These are phyloP conservation scores for Gerris buenoi DNA, from an alignment of 1,140 invertebrate species.

Conservation along the genomic window DNA sequence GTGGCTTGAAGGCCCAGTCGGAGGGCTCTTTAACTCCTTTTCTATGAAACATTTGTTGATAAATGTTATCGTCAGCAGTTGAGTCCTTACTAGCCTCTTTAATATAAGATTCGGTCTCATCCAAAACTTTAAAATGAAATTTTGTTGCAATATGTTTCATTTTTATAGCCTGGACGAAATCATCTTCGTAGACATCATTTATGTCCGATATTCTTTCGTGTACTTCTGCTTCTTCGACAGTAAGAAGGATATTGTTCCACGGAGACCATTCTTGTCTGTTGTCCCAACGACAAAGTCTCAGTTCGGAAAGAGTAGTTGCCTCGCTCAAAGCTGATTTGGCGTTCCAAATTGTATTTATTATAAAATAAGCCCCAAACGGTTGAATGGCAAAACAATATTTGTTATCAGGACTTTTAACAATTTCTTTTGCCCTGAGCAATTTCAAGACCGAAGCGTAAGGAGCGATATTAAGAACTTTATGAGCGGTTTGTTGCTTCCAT, in stretches of 20 bases:
- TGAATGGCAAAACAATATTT: background rate
- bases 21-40: background rate
- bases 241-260: constrained; percentile 54
- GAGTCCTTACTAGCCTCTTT: too few species aligned
- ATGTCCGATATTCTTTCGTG: constrained; percentile 28
- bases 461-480: background rate
- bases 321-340: background rate
- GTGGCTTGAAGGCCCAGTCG: background rate
- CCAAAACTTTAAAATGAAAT: background rate
- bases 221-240: constrained; percentile 41
- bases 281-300: constrained; percentile 42
- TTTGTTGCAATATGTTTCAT: background rate
- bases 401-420: background rate
- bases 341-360: background rate
- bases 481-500: background rate
- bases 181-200: background rate
- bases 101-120: too few species aligned
- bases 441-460: background rate
- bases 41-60: background rate
- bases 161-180: background rate
- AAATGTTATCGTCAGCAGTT: background rate
- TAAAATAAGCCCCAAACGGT: background rate
- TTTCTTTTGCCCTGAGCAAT: background rate
- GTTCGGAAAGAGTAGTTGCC: constrained; percentile 18
- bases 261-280: constrained; percentile 44